Evolutionary conservation across 2,888 invertebrate genomes (phyloP).

Genomic region (Melinaea menophilus): DNA sequence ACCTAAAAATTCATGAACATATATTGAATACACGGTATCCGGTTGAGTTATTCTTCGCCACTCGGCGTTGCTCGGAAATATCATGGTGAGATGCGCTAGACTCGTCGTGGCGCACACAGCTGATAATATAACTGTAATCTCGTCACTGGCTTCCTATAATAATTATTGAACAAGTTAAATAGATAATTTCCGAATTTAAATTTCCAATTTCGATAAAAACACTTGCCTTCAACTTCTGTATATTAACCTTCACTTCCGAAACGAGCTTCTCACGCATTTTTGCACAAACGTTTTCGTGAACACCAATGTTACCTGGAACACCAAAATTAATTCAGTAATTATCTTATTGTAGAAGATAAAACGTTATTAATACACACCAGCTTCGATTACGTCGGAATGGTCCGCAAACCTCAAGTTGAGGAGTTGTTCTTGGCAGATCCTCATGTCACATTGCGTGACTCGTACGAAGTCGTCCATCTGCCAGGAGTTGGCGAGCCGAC

Average conservation of each 20-base stretch:
- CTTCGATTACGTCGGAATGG: conserved; percentile 76
- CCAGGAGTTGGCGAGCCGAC: conserved; percentile 85
- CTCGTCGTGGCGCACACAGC: conserved; percentile 86
- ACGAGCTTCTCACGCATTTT: conserved; percentile 89
- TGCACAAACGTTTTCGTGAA: conserved; percentile 88
- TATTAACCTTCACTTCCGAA: conserved; percentile 87
- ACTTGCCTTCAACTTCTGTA: conserved; percentile 84
- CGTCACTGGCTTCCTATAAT: conserved; percentile 82
- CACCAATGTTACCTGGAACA: conserved; percentile 79
- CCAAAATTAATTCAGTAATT: conserved; percentile 11
- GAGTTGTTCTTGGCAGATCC: conserved; percentile 78
- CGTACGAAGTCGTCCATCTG: conserved; percentile 85
- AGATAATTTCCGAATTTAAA: background rate
- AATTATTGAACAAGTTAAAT: background rate
- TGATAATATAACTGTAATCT: conserved; percentile 84
- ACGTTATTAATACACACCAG: conserved; percentile 43
- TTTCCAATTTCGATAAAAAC: background rate
- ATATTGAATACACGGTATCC: conserved; percentile 57
- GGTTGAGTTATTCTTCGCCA: conserved; percentile 77
- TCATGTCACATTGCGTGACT: conserved; percentile 81
- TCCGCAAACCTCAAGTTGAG: conserved; percentile 79
- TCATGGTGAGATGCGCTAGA: conserved; percentile 88
- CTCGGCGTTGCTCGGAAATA: conserved; percentile 84
- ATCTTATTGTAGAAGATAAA: background rate
- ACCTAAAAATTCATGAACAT: conserved; percentile 87